phyloP scores from a whole-genome alignment of 2,797 vertebrate species.

The Tokudaia muenninki region DNA sequence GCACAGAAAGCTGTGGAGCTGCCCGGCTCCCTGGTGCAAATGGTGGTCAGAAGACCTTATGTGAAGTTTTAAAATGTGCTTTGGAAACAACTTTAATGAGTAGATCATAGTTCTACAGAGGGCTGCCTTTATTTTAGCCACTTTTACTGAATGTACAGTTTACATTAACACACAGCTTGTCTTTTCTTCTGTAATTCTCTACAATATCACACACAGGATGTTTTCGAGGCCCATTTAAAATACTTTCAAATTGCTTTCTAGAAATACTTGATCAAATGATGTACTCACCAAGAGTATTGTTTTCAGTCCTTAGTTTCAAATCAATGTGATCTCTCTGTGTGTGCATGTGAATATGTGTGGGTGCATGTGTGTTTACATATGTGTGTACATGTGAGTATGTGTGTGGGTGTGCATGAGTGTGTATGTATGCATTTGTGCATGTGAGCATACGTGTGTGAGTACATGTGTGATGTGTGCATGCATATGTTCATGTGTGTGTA shows the following conservation, averaged over 20 bases:
- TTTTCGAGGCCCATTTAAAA: conserved; percentile 32
- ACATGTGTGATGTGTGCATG: no score
- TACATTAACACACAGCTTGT: conserved; percentile 23
- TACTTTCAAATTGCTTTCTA: conserved; percentile 50
- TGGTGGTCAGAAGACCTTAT: neutral
- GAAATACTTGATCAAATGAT: neutral
- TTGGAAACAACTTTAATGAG: conserved; percentile 31
- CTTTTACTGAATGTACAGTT: neutral
- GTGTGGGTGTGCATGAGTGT: no score
- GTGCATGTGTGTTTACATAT: no score
- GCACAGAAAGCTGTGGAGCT: no score
- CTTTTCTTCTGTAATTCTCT: conserved; percentile 29
- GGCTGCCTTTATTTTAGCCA: neutral
- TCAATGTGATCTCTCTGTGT: neutral
- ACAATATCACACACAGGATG: neutral
- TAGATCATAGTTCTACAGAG: neutral
- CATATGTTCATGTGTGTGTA: no score
- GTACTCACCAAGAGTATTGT: neutral
- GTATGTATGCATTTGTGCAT: no score
- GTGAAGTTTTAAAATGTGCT: conserved; percentile 40
- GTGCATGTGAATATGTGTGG: no score
- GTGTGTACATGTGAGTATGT: no score
- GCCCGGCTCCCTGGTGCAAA: no score
- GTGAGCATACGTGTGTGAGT: no score
- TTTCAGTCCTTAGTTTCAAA: neutral